A percentile compares a stretch with the other conserved stretches of the same genome.
phyloP scores from a whole-genome alignment of 2,888 invertebrate species.

The Nasonia oneida region DNA sequence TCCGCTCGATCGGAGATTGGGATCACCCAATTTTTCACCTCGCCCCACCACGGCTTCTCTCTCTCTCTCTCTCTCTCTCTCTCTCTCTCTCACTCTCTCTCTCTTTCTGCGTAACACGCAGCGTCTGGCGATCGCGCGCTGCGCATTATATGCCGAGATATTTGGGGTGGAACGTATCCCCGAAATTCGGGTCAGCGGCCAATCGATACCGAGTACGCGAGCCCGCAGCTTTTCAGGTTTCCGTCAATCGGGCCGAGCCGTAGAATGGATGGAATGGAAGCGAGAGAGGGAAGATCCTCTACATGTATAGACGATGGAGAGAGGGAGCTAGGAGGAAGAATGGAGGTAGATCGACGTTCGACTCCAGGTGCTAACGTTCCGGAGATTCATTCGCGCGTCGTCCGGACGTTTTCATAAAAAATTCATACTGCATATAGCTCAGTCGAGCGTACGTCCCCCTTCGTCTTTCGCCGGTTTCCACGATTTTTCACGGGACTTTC shows the following conservation, averaged over 20 bases:
- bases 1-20: slow-evolving; percentile 45
- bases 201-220: slow-evolving; percentile 45
- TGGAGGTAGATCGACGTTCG: not conserved
- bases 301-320: not conserved
- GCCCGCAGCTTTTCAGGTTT: slow-evolving; percentile 37
- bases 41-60: slow-evolving; percentile 30
- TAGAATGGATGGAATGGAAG: slow-evolving; percentile 1
- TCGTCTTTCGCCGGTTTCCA: not conserved
- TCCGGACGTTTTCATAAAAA: not conserved
- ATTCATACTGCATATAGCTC: not conserved
- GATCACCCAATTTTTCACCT: slow-evolving; percentile 62
- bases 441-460: not conserved
- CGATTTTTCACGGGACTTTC: not conserved
- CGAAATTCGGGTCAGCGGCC: slow-evolving; percentile 48
- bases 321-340: not conserved
- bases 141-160: slow-evolving; percentile 6
- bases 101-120: not conserved
- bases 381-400: not conserved
- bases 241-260: slow-evolving; percentile 9
- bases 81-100: slow-evolving; percentile 6
- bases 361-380: not conserved
- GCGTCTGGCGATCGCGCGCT: not conserved
- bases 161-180: slow-evolving; percentile 25
- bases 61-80: not conserved
- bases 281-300: not conserved